Base-by-base conservation (phyloP, 2,797 vertebrate species). In the Cuculus canorus region DNA sequence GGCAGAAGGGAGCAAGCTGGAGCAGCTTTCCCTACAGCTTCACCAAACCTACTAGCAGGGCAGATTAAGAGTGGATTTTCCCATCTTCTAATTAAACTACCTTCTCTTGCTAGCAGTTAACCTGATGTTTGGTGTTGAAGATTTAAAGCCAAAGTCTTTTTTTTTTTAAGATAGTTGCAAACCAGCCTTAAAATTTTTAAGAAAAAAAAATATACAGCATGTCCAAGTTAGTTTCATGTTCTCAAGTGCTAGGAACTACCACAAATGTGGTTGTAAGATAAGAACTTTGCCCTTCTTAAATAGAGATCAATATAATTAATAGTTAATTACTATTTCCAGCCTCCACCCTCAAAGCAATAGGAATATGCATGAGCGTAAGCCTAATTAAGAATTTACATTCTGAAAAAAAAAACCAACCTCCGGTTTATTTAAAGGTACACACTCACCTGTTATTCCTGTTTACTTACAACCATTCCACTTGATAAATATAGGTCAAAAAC, bases 281-380 rank as follows among this genome's bases (percentile, higher is more conserved):
- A 23, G 25, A 68, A 43, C n/a, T 57, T 11, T 65, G 21, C 14
- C 16, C 9, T 54, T 27, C 30, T 48, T 66, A 63, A 82, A 47
- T 1, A 3, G 14, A 39, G 13, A 52, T 7, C 12, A 4, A 23
- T 13, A 53, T 9, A 18, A 2, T 2, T 47, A 23, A n/a, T n/a
- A n/a, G n/a, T 2, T 21, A 68, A 69, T 41, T 60, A 27, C 16
- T 16, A 66, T 84, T 92, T 59, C 19, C 39, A 68, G 13, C 17
- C 35, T 77, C 35, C 43, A 63, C 10, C 8, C 33, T 82, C 52
- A 73, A 66, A 91, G 43, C 9, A 25, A 52, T 8, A 30, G 25
- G 12, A 66, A 73, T 85, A 85, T 6, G 6, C 11, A 19, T 1
- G 4, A 47, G 10, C 11, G 41, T 32, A 60, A 61, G 3, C 5